Conservation (phyloP, 2,113 vertebrate species). For the Picathartes gymnocephalus region DNA sequence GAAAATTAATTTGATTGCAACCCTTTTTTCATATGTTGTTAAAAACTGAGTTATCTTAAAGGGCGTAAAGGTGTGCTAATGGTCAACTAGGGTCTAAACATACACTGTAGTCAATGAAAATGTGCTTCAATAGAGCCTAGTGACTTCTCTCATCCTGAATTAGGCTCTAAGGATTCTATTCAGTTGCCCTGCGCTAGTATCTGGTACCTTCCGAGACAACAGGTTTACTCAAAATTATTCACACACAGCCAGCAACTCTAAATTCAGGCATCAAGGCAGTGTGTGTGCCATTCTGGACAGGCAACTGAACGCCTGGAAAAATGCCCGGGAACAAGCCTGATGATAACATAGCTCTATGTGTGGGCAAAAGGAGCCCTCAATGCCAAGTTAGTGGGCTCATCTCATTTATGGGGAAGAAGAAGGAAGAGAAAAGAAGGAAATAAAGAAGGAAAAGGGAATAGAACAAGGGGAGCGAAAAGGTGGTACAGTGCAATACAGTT, state of each 20-base stretch:
- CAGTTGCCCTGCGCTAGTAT: neutral
- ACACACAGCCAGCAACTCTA: neutral
- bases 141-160: neutral
- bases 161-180: neutral
- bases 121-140: neutral
- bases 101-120: neutral
- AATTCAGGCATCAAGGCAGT: neutral
- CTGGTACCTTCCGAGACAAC: neutral
- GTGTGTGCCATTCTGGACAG: neutral
- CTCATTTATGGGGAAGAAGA: neutral
- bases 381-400: neutral
- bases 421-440: neutral
- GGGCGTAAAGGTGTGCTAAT: neutral
- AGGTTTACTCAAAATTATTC: neutral
- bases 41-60: neutral
- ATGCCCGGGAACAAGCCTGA: neutral
- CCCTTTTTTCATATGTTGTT: neutral
- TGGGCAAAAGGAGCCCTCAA: neutral
- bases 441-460: neutral
- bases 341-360: accelerated
- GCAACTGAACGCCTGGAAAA: neutral
- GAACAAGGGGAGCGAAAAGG: neutral
- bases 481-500: neutral
- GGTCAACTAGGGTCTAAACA: neutral
- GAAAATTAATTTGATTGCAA: neutral